Evolutionary conservation across 2,888 invertebrate genomes (phyloP).

Genomic region (Clostera curtula): DNA sequence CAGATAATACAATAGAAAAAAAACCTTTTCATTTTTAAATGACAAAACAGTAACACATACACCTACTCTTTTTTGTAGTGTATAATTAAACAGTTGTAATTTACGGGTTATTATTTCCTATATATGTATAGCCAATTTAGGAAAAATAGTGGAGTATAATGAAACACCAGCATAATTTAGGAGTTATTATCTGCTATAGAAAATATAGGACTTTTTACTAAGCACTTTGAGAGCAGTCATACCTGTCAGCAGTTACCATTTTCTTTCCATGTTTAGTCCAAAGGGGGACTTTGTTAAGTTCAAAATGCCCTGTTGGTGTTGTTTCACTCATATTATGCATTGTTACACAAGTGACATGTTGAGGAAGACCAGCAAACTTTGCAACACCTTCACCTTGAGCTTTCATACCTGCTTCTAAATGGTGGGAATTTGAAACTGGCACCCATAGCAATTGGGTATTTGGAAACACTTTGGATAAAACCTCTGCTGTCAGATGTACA

Average conservation of each 20-base stretch:
- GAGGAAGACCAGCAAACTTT: constrained; percentile 80
- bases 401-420: constrained; percentile 78
- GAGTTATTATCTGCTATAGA: no score
- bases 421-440: constrained; percentile 80
- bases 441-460: constrained; percentile 80
- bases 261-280: constrained; percentile 88
- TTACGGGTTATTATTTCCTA: no score
- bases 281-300: constrained; percentile 80
- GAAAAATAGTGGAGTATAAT: no score
- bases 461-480: constrained; percentile 77
- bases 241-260: constrained; percentile 76
- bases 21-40: no score
- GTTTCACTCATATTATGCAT: constrained; percentile 81
- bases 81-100: no score
- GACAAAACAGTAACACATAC: no score
- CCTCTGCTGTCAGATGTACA: constrained; percentile 87
- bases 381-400: constrained; percentile 78
- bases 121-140: no score
- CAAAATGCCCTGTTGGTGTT: constrained; percentile 82
- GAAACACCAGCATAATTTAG: no score
- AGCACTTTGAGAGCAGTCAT: constrained; percentile 8
- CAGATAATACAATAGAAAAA: no score
- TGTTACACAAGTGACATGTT: constrained; percentile 65
- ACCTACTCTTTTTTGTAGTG: no score
- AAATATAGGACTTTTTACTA: no score